Evolutionary conservation across 1,140 invertebrate species (phyloP).

Genomic region (Pachyrhynchus sulphureomaculatus): DNA sequence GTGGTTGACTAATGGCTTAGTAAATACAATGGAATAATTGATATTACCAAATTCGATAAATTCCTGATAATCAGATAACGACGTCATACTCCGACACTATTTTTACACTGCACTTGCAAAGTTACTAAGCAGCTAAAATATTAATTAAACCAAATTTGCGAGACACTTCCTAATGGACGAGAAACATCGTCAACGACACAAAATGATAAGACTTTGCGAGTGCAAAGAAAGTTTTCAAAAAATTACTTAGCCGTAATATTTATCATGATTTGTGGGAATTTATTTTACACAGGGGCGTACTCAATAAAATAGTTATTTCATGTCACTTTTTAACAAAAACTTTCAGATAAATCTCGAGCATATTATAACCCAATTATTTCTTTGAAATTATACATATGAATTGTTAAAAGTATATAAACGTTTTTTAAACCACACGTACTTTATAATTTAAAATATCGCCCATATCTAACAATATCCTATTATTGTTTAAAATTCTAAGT

Average conservation of each 20-base stretch:
- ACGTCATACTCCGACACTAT: background rate
- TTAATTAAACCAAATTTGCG: background rate
- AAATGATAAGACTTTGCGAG: slow-evolving; percentile 4
- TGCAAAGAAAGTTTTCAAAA: slow-evolving; percentile 4
- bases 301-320: no score
- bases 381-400: no score
- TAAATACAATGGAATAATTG: no score
- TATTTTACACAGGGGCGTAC: background rate
- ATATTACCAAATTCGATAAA: slow-evolving; percentile 21
- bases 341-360: no score
- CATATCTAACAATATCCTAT: no score
- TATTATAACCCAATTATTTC: no score
- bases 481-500: no score
- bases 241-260: slow-evolving; percentile 13
- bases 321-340: no score
- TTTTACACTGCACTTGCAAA: background rate
- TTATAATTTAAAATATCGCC: no score
- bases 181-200: background rate
- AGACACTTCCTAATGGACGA: background rate
- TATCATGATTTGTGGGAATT: slow-evolving; percentile 15
- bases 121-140: background rate
- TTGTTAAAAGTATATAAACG: no score
- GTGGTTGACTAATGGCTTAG: no score
- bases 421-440: no score
- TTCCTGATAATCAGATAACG: slow-evolving; percentile 11